A percentile compares a stretch with the other conserved stretches of the same genome.
Conservation (phyloP, 1,140 invertebrate genomes). For the Anadara kagoshimensis region DNA sequence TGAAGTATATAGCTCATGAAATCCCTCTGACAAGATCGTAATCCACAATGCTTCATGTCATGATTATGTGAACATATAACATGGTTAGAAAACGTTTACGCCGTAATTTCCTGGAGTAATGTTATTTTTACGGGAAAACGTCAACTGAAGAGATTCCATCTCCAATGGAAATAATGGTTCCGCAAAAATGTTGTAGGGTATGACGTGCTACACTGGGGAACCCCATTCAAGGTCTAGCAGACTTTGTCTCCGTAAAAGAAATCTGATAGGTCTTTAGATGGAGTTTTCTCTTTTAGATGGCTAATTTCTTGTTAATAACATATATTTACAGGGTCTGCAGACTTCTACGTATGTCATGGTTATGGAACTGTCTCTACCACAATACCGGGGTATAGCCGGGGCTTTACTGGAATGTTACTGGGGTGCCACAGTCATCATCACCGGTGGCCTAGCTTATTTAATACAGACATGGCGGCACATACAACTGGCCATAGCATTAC, state of each 20-base stretch:
- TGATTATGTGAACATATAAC: no score
- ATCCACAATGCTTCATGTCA: no score
- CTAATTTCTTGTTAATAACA: slow-evolving; percentile 24
- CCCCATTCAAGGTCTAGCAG: slow-evolving; percentile 46
- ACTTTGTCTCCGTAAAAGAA: neutral
- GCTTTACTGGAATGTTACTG: slow-evolving; percentile 74
- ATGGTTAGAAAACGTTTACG: no score
- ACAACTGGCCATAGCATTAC: slow-evolving; percentile 67
- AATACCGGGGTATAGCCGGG: slow-evolving; percentile 72
- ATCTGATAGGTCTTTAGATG: neutral
- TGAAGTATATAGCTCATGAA: no score
- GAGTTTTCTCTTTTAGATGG: neutral
- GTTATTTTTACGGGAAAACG: slow-evolving; percentile 59
- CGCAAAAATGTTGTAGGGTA: slow-evolving; percentile 73
- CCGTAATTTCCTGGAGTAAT: slow-evolving; percentile 50
- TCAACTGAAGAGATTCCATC: slow-evolving; percentile 73
- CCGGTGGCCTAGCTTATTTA: slow-evolving; percentile 70
- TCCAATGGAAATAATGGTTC: no score
- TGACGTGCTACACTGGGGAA: slow-evolving; percentile 72
- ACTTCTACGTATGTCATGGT: slow-evolving; percentile 60
- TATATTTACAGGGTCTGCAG: slow-evolving; percentile 58
- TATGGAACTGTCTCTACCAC: slow-evolving; percentile 72
- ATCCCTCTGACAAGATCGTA: no score
- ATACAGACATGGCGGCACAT: slow-evolving; percentile 73
- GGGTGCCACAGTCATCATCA: slow-evolving; percentile 67